Percentiles rank a stretch among this genome's conserved stretches.
Conservation (phyloP, 2,113 vertebrate genomes). For the Nymphicus hollandicus region DNA sequence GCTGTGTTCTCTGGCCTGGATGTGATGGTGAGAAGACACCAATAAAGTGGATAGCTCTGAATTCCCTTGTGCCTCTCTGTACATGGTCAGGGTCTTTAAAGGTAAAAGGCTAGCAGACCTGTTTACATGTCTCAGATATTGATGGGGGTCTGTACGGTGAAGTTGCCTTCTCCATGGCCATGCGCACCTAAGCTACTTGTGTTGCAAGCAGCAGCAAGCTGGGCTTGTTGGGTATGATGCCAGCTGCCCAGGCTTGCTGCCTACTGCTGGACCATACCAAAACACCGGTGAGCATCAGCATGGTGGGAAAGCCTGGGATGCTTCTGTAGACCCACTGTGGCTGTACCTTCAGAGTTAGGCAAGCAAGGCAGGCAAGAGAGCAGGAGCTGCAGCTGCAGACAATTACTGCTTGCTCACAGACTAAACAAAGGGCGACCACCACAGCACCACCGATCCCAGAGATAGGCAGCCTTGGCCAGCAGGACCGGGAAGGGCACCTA, state of each 20-base stretch:
- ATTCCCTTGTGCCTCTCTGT: background rate
- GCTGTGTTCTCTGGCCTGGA: background rate
- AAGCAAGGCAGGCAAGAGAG: background rate
- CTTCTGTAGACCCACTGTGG: accelerated
- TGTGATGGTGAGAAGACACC: background rate
- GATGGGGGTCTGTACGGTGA: accelerated
- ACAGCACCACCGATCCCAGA: background rate
- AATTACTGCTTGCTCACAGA: constrained; percentile 43
- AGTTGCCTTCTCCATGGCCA: accelerated
- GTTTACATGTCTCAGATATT: accelerated
- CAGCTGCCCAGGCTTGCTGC: background rate
- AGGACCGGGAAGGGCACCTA: background rate
- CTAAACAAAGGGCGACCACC: constrained; percentile 57
- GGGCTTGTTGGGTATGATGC: background rate
- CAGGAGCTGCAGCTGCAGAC: constrained; percentile 43
- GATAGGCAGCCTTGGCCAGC: background rate
- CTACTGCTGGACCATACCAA: accelerated
- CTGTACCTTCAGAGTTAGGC: background rate
- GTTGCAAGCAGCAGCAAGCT: background rate
- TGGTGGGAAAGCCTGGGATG: background rate
- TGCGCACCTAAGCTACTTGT: no score
- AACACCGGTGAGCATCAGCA: accelerated
- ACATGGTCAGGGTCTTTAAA: background rate
- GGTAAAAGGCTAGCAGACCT: background rate
- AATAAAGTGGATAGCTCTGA: background rate